Conservation (phyloP, 2,113 vertebrate genomes). For the Chrysemys picta region DNA sequence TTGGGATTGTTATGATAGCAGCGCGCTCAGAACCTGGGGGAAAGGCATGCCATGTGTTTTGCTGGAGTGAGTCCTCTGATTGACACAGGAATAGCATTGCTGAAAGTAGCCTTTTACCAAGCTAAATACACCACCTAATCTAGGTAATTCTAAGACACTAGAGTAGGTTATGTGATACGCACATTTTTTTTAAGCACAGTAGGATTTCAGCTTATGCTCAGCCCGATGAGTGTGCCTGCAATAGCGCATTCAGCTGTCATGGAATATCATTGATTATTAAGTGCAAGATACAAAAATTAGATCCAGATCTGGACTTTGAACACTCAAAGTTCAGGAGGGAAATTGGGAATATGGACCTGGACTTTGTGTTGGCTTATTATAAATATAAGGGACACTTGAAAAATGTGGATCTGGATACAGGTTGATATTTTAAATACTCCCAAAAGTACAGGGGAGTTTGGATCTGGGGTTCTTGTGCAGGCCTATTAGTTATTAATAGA, state of each 20-base stretch:
- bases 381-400: not conserved
- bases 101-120: not conserved
- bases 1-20: not conserved
- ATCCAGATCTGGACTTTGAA: not conserved
- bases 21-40: accelerated
- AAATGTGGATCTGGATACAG: not conserved
- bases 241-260: accelerated
- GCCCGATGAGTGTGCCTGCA: accelerated
- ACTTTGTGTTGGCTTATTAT: not conserved
- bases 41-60: not conserved
- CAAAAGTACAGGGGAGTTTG: not conserved
- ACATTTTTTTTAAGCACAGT: not conserved
- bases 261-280: not conserved
- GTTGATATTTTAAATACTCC: not conserved
- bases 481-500: not conserved
- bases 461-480: not conserved
- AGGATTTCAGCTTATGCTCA: accelerated
- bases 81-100: not conserved
- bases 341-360: accelerated
- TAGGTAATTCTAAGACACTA: accelerated
- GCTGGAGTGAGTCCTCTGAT: not conserved
- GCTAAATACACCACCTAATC: not conserved
- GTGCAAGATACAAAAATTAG: not conserved
- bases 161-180: not conserved
- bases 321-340: accelerated